Conservation (phyloP, 2,888 invertebrate genomes). For the Andrena haemorrhoa region DNA sequence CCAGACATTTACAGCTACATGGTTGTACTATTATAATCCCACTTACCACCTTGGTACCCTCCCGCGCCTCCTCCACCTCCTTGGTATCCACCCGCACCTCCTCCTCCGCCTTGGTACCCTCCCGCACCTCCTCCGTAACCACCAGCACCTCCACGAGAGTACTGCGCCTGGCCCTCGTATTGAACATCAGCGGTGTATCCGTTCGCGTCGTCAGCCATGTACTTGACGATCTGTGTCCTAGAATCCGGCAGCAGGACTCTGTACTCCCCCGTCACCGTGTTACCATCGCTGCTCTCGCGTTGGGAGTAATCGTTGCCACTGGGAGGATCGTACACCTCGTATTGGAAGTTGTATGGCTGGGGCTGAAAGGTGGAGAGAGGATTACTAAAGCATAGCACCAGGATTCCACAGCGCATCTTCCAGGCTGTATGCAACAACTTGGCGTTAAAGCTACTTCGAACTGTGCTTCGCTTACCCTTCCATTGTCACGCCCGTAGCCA, state of each 20-base stretch:
- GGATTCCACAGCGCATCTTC: background rate
- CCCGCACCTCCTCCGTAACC: constrained; percentile 38
- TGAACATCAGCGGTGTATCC: constrained; percentile 95
- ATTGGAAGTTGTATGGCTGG: constrained; percentile 93
- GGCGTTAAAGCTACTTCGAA: too few relatives aligned
- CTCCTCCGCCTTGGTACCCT: constrained; percentile 39
- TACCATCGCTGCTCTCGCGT: constrained; percentile 93
- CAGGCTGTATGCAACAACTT: too few relatives aligned
- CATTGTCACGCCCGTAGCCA: constrained; percentile 65
- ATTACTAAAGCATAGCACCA: background rate
- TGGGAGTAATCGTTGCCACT: constrained; percentile 94
- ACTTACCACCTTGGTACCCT: constrained; percentile 50
- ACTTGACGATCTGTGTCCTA: constrained; percentile 93
- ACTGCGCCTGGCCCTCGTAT: constrained; percentile 85
- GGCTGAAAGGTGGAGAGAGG: constrained; percentile 69
- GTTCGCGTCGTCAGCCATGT: constrained; percentile 93
- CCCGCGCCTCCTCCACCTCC: constrained; percentile 16
- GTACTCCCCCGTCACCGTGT: constrained; percentile 93
- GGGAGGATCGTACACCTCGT: constrained; percentile 92
- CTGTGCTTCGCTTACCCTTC: constrained; percentile 68
- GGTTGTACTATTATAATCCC: background rate
- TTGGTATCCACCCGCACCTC: constrained; percentile 36
- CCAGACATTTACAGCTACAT: background rate
- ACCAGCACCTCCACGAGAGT: constrained; percentile 71
- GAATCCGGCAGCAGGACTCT: constrained; percentile 94